phyloP scores from a whole-genome alignment of 37 sponge, comb jelly and placozoan genomes.

The Axinella damicornis region DNA sequence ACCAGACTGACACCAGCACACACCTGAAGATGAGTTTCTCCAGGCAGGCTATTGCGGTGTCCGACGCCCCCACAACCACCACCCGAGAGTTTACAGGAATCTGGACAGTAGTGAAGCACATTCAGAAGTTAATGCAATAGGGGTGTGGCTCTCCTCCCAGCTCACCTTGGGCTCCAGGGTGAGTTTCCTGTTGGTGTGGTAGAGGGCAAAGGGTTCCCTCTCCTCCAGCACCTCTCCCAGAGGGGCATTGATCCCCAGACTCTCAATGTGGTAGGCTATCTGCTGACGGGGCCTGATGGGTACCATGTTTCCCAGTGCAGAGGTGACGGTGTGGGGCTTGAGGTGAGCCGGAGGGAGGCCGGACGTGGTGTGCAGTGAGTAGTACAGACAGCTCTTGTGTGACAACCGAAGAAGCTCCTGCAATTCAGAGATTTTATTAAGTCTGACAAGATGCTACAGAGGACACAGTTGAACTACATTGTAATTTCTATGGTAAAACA shows the following conservation, averaged over 20 bases:
- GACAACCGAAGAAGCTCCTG: slow-evolving; percentile 83
- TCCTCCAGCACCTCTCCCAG: slow-evolving; percentile 58
- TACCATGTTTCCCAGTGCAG: slow-evolving; percentile 74
- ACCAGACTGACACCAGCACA: no score
- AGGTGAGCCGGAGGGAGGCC: no score
- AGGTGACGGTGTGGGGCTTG: slow-evolving; percentile 59
- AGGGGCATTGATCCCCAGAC: slow-evolving; percentile 81
- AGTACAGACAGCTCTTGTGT: slow-evolving; percentile 82
- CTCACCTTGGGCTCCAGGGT: slow-evolving; percentile 91
- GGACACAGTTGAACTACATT: no score
- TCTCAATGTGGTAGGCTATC: slow-evolving; percentile 77
- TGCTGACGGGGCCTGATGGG: slow-evolving; percentile 88
- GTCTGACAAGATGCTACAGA: no score
- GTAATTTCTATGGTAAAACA: no score
- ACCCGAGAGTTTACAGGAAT: slow-evolving; percentile 86
- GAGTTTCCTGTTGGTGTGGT: slow-evolving; percentile 96
- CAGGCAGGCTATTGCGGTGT: slow-evolving; percentile 85
- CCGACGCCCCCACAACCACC: slow-evolving; percentile 95
- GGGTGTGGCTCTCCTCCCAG: background rate
- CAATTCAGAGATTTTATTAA: background rate
- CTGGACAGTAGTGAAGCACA: slow-evolving; percentile 46
- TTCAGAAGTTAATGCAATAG: no score
- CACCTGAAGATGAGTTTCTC: slow-evolving; percentile 78
- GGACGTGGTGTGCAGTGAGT: slow-evolving; percentile 61
- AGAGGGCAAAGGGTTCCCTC: slow-evolving; percentile 82